Base-by-base conservation (phyloP, 2,888 invertebrate species). In the Netelia inedita region DNA sequence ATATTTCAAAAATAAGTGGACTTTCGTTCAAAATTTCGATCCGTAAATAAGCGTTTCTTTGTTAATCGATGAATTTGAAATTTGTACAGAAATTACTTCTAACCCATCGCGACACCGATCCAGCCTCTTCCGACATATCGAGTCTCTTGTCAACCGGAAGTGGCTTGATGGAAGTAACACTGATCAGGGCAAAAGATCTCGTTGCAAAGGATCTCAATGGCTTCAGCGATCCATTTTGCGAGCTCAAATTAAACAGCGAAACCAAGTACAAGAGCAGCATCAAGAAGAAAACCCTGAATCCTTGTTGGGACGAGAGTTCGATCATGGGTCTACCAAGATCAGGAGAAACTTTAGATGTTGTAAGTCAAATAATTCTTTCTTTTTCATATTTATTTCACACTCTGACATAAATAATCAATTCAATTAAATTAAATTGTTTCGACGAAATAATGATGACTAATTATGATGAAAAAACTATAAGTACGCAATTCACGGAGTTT, bases 201-300 rank as follows among this genome's bases (percentile, higher is more conserved):
- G 93, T 94, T 3, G 94, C 95, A 1, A 95, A 94, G 90, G 95
- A 95, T 90, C 91, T 94, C 79, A 95, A 95, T 89, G 95, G 95
- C n/a, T 95, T 94, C 89, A 95, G 95, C 89, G 95, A 95, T 89
- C 95, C 95, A 8, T 95, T 94, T 88, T 95, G 94, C 89, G 94
- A 94, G 78, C 90, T 95, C 14, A 93, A 93, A 84, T 87, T 95
- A 55, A 94, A 94, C 79, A 94, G 94, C 46, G 94, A 94, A 81
- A 94, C 94, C 61, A 94, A 95, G 85, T 95, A 94, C 89, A 94
- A 94, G 82, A 94, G 94, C 19, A 93, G 93, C 72, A 94, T 95
- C 8, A 95, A 94, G 88, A 95, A 95, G 91, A 95, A 95, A 88
- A 95, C 95, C 0, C 87, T 95, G 82, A 94, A 94, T 87, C 95